Evolutionary conservation across 2,888 invertebrate species (phyloP).

Genomic region (Anoplius nigerrimus): DNA sequence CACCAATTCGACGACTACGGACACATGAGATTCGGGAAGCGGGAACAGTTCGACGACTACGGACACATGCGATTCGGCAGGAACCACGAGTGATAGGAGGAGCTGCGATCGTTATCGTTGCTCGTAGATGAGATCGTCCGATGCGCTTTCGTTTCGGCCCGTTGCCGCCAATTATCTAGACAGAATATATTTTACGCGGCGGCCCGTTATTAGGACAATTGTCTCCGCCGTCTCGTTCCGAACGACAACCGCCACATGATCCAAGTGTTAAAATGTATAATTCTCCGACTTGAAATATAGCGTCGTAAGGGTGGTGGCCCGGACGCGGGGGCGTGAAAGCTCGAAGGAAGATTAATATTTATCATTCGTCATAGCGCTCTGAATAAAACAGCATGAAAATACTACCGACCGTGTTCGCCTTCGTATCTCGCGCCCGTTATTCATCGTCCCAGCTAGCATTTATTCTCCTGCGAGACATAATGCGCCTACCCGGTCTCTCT

Average conservation of each 20-base stretch:
- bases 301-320: not conserved
- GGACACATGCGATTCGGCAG: constrained; percentile 82
- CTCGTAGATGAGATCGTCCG: too few species aligned
- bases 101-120: not conserved
- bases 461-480: too few species aligned
- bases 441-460: too few species aligned
- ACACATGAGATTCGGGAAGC: constrained; percentile 77
- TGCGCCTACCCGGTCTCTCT: too few species aligned
- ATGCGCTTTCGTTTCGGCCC: too few species aligned
- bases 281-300: not conserved
- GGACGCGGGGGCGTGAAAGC: too few species aligned
- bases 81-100: constrained; percentile 61
- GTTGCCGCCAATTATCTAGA: too few species aligned
- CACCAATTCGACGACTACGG: constrained; percentile 85
- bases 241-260: not conserved
- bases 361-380: too few species aligned
- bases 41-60: constrained; percentile 77
- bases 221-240: not conserved
- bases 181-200: too few species aligned
- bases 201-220: constrained; percentile 6
- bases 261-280: not conserved
- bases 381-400: too few species aligned
- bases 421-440: not conserved
- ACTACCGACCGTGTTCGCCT: not conserved
- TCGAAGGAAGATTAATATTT: too few species aligned